Base-by-base conservation (phyloP, 30 jellyfish, hydroid and myxozoan genomes). In the Kudoa iwatai region DNA sequence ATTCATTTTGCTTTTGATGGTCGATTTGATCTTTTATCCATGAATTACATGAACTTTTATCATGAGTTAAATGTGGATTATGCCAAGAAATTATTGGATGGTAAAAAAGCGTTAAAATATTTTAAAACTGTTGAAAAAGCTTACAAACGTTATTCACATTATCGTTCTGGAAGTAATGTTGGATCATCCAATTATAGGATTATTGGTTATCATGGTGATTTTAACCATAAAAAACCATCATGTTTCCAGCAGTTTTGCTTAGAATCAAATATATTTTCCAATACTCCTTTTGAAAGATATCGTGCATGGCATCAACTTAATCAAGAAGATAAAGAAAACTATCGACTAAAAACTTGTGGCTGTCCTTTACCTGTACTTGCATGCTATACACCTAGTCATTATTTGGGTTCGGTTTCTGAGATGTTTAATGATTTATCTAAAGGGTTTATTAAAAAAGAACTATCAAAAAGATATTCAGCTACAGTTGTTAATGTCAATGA, bases 331-430 rank as follows among this genome's bases (percentile, higher is more conserved):
- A n/a, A n/a, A n/a, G n/a, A n/a, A n/a, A n/a, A n/a, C n/a, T n/a
- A n/a, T n/a, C 47, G 42, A 33, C 39, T 59, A 4, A 41, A 34
- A 2, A 40, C 69, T 32, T 36, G 10, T 3, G 84, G 87, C 2
- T 60, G 86, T 45, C 87, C 87, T 28, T 86, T 60, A 43, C 88
- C 96, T 42, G 85, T 62, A 16, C 24, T 63, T 11, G 61, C 88
- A 18, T 21, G 23, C 21, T 53, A 21, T 20, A 53, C 57, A 36
- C 88, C 85, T 16, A 55, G 47, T 42, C 38, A 65, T n/a, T 62
- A 74, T 44, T 61, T 54, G 39, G 94, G 85, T 11, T 63, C 94
- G 11, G 69, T 57, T 2, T 51, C 88, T 9, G 96, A 77, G 40
- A 45, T 59, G 33, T 74, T 62, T 50, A 17, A 12, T 4, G 20